These are phyloP conservation scores for Harpalus rubripes DNA, from an alignment of 2,888 invertebrate species.

Conservation along the genomic window DNA sequence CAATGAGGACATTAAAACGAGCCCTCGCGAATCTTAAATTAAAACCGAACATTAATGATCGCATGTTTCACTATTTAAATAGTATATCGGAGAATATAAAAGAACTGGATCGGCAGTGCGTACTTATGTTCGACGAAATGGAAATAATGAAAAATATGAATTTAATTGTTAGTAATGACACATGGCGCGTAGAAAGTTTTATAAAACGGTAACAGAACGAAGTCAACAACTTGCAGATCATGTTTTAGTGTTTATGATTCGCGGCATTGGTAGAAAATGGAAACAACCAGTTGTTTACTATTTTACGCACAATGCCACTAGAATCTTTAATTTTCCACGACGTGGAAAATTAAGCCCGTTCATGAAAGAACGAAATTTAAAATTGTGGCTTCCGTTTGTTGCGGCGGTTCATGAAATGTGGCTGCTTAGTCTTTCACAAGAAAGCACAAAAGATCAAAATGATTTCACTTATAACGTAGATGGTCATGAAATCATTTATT, in stretches of 20 bases:
- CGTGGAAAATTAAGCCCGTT: not conserved
- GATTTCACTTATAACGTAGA: conserved; percentile 29
- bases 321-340: conserved; percentile 1
- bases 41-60: conserved; percentile 16
- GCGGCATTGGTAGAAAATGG: conserved; percentile 35
- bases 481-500: conserved; percentile 34
- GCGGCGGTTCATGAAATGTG: conserved; percentile 19
- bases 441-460: not conserved
- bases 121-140: conserved; percentile 35
- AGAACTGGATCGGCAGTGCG: not conserved
- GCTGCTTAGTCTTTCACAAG: not conserved
- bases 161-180: not conserved
- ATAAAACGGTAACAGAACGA: not conserved
- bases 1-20: not conserved
- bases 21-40: conserved; percentile 11
- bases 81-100: not conserved
- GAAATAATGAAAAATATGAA: not conserved
- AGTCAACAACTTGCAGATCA: not conserved
- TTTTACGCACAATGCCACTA: conserved; percentile 6
- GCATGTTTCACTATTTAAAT: conserved; percentile 21
- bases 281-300: conserved; percentile 43
- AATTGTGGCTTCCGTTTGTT: conserved; percentile 42
- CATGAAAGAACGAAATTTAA: not conserved
- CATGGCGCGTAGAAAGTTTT: not conserved
- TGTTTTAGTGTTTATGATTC: conserved; percentile 45